A percentile compares a stretch with the other conserved stretches of the same genome.
Evolutionary conservation across 2,888 invertebrate species (phyloP).

Genomic region (Cacoxenus indagator): DNA sequence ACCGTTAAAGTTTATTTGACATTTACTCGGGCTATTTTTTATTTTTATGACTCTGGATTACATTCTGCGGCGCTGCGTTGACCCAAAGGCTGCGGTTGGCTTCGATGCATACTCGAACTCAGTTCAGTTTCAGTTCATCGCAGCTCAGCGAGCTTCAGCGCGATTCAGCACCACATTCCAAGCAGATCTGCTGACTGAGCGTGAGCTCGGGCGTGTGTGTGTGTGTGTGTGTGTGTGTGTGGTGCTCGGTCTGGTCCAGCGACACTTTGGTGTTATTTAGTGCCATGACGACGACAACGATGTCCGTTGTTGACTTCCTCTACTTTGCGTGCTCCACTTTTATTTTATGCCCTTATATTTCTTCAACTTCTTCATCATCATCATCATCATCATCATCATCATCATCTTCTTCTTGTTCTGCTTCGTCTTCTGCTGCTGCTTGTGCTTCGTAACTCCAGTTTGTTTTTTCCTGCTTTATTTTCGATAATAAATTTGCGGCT

Average conservation of each 20-base stretch:
- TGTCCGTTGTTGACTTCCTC: constrained; percentile 13
- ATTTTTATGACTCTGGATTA: constrained; percentile 62
- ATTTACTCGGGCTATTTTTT: constrained; percentile 65
- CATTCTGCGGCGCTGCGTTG: constrained; percentile 27
- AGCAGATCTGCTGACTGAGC: no score
- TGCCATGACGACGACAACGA: constrained; percentile 11
- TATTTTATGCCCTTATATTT: not conserved
- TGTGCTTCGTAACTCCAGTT: not conserved
- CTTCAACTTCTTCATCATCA: not conserved
- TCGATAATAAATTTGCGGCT: constrained; percentile 42
- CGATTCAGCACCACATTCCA: no score
- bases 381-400: not conserved
- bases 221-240: no score
- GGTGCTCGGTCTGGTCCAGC: not conserved
- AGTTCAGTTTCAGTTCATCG: no score
- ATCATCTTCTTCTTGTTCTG: not conserved
- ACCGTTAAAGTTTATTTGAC: constrained; percentile 65
- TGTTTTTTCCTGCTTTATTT: constrained; percentile 16
- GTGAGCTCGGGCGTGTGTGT: no score
- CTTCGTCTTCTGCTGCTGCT: not conserved
- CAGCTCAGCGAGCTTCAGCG: no score
- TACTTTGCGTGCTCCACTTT: constrained; percentile 11
- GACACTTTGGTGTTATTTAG: not conserved
- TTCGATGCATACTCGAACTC: constrained; percentile 20
- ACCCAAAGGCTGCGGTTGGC: not conserved